Percentiles rank a stretch among this genome's conserved stretches.
Evolutionary conservation across 1,140 invertebrate genomes (phyloP).

Genomic region (Magallana ariakensis): DNA sequence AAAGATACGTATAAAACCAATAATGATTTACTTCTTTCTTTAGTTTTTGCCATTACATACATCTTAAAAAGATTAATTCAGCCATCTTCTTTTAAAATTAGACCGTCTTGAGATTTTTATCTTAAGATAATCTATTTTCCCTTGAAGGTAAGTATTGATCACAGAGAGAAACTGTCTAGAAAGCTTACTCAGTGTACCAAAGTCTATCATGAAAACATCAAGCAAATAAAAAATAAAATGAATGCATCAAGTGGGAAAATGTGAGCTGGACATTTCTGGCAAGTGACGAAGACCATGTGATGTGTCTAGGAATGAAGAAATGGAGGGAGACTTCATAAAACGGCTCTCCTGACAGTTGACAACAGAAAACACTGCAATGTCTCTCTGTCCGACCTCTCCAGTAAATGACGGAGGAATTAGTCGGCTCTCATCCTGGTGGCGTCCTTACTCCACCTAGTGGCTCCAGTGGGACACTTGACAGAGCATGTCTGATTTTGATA

Average conservation of each 20-base stretch:
- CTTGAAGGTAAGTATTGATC: too few species aligned
- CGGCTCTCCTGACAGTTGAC: conserved; percentile 17
- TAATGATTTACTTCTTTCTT: too few species aligned
- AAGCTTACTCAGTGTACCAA: too few species aligned
- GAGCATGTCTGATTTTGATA: conserved; percentile 6
- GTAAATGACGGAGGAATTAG: not conserved
- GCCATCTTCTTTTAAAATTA: too few species aligned
- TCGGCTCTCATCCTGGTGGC: conserved; percentile 6
- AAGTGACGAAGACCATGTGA: conserved; percentile 18
- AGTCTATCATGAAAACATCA: too few species aligned
- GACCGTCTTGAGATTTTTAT: too few species aligned
- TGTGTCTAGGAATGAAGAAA: not conserved
- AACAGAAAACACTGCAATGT: not conserved
- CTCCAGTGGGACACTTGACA: conserved; percentile 25
- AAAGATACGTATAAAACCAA: too few species aligned
- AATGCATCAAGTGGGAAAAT: not conserved
- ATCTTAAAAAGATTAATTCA: too few species aligned
- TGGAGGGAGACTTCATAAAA: not conserved
- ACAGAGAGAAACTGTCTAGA: too few species aligned
- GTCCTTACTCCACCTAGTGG: not conserved
- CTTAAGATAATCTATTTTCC: too few species aligned
- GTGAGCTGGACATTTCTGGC: conserved; percentile 1
- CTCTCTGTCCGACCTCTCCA: not conserved
- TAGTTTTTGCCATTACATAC: too few species aligned
- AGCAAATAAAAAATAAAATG: not conserved